Percentiles rank a stretch among this genome's conserved stretches.
Evolutionary conservation across 2,797 vertebrate species (phyloP).

Genomic region (Falco cherrug): DNA sequence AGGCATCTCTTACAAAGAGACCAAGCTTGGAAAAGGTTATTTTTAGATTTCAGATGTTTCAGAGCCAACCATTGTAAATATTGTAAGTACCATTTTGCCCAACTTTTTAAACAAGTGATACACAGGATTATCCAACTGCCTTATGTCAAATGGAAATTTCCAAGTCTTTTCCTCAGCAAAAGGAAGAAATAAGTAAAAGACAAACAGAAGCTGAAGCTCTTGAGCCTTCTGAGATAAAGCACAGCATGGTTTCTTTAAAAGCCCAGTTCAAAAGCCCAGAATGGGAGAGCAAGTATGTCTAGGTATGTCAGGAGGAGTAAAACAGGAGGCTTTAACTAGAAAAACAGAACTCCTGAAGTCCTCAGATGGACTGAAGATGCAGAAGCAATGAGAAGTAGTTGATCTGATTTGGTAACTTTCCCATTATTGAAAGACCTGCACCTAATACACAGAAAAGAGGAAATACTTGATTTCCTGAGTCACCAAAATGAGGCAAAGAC

Average conservation of each 20-base stretch:
- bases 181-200: neutral
- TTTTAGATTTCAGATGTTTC: neutral
- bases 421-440: neutral
- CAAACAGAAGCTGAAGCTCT: neutral
- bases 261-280: neutral
- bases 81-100: neutral
- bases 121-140: neutral
- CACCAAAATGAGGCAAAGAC: neutral
- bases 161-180: neutral
- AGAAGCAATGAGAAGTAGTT: neutral
- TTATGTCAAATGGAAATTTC: neutral
- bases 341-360: neutral
- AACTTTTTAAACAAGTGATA: neutral
- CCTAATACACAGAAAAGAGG: neutral
- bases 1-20: neutral
- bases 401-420: neutral
- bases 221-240: neutral
- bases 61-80: neutral
- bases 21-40: neutral
- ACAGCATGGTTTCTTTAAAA: neutral
- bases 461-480: accelerated
- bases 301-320: neutral
- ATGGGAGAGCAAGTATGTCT: neutral
- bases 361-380: neutral
- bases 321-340: neutral